phyloP scores from a whole-genome alignment of 2,797 vertebrate genomes.

The Eupleurogrammus muticus region DNA sequence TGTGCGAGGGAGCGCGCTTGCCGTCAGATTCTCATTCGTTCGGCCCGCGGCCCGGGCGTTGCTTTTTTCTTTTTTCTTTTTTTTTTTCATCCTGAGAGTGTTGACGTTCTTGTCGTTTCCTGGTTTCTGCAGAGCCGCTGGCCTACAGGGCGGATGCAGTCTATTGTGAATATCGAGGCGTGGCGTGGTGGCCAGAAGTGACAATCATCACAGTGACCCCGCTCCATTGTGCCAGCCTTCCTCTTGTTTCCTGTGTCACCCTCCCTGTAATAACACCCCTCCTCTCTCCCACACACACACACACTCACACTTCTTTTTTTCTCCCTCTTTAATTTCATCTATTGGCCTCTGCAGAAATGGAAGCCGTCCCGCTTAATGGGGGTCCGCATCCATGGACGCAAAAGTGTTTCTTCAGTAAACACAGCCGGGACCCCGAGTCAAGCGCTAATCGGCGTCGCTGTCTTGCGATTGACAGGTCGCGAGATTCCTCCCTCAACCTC shows the following conservation, averaged over 20 bases:
- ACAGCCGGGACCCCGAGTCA: slow-evolving; percentile 21
- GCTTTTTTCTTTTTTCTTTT: too few relatives aligned
- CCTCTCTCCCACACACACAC: slow-evolving; percentile 3
- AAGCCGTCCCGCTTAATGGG: background rate
- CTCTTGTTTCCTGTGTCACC: slow-evolving; percentile 46
- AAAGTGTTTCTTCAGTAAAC: slow-evolving; percentile 28
- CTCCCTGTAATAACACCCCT: slow-evolving; percentile 29
- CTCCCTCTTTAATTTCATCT: slow-evolving; percentile 20
- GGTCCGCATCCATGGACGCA: background rate
- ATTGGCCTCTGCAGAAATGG: slow-evolving; percentile 15
- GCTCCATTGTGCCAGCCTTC: slow-evolving; percentile 58
- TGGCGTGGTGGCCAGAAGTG: slow-evolving; percentile 53
- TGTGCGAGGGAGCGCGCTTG: slow-evolving; percentile 12
- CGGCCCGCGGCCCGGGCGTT: slow-evolving; percentile 3
- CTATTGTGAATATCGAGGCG: slow-evolving; percentile 60
- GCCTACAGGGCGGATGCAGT: slow-evolving; percentile 44
- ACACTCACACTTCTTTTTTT: background rate
- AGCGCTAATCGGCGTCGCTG: slow-evolving; percentile 4
- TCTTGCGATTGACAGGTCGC: slow-evolving; percentile 47
- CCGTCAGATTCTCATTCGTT: slow-evolving; percentile 38
- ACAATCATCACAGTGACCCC: slow-evolving; percentile 44
- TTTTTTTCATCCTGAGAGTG: slow-evolving; percentile 1
- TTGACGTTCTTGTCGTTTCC: slow-evolving; percentile 40
- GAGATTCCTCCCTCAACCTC: slow-evolving; percentile 21
- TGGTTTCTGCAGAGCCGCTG: slow-evolving; percentile 6